Evolutionary conservation across 2,113 vertebrate genomes (phyloP).

Genomic region (Panthera uncia): DNA sequence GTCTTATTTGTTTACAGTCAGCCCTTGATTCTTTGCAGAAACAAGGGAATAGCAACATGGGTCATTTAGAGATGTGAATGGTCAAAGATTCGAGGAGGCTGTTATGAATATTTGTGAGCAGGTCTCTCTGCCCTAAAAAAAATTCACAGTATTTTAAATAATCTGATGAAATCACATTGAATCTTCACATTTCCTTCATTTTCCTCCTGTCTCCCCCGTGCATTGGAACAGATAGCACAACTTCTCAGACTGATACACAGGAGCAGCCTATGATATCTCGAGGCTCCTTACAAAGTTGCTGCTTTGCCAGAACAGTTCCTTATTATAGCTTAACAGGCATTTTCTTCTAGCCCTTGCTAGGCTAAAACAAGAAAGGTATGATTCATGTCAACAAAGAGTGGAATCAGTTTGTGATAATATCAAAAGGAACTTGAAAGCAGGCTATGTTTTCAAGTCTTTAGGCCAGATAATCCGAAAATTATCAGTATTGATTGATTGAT

Average conservation of each 20-base stretch:
- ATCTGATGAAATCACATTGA: background rate
- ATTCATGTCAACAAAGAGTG: constrained; percentile 25
- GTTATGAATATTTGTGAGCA: background rate
- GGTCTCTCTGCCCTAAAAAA: constrained; percentile 7
- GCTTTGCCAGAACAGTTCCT: background rate
- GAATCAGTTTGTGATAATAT: constrained; percentile 41
- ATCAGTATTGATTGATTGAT: constrained; percentile 46
- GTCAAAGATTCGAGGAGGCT: constrained; percentile 35
- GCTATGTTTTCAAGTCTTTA: constrained; percentile 39
- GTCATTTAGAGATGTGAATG: constrained; percentile 34
- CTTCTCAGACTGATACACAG: background rate
- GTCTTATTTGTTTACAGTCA: constrained; percentile 50
- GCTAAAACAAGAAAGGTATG: background rate
- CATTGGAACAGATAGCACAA: background rate
- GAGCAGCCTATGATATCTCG: background rate
- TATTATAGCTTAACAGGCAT: background rate
- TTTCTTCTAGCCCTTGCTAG: background rate
- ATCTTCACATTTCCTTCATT: background rate
- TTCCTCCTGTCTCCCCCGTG: background rate
- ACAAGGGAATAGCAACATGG: background rate
- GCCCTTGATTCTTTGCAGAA: constrained; percentile 33
- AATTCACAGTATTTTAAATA: background rate
- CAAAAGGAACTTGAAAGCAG: constrained; percentile 66
- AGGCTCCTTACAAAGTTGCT: background rate
- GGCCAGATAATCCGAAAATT: constrained; percentile 44